These are phyloP conservation scores for Sarcophaga variegata DNA, from an alignment of 2,888 invertebrate genomes.

Conservation along the genomic window DNA sequence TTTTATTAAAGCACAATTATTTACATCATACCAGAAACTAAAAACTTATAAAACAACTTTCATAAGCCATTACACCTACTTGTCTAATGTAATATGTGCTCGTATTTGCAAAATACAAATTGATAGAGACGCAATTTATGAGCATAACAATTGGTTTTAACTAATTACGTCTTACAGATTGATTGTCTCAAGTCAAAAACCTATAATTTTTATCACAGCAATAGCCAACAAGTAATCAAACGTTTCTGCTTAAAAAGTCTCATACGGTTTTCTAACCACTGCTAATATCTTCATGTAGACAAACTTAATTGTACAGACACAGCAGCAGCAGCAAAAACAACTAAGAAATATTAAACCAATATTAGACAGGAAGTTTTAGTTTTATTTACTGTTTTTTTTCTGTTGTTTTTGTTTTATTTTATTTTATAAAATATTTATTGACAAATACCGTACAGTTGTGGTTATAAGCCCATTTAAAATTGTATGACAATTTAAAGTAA, in stretches of 20 bases:
- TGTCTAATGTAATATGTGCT: conserved; percentile 1
- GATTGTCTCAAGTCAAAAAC: conserved; percentile 56
- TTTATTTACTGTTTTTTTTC: not conserved
- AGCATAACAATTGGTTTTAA: conserved; percentile 46
- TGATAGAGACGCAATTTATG: not conserved
- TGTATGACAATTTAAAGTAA: conserved; percentile 47
- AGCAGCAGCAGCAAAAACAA: not conserved
- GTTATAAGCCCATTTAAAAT: conserved; percentile 19
- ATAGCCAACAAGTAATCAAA: not conserved
- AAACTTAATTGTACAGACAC: conserved; percentile 35
- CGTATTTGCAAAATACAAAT: not conserved
- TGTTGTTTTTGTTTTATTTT: too few species aligned
- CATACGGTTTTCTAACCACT: conserved; percentile 23
- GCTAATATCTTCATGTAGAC: not conserved
- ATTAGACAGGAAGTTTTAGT: conserved; percentile 58
- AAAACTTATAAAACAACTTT: conserved; percentile 56
- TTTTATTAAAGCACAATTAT: not conserved
- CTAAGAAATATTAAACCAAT: conserved; percentile 27
- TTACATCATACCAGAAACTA: conserved; percentile 52
- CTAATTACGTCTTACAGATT: conserved; percentile 35
- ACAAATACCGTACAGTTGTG: conserved; percentile 32
- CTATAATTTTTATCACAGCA: conserved; percentile 52
- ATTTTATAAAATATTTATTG: conserved; percentile 37
- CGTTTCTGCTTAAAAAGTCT: conserved; percentile 25
- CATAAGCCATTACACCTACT: conserved; percentile 62